Evolutionary conservation across 1,140 invertebrate species (phyloP).

Genomic region (Eciton burchellii): DNA sequence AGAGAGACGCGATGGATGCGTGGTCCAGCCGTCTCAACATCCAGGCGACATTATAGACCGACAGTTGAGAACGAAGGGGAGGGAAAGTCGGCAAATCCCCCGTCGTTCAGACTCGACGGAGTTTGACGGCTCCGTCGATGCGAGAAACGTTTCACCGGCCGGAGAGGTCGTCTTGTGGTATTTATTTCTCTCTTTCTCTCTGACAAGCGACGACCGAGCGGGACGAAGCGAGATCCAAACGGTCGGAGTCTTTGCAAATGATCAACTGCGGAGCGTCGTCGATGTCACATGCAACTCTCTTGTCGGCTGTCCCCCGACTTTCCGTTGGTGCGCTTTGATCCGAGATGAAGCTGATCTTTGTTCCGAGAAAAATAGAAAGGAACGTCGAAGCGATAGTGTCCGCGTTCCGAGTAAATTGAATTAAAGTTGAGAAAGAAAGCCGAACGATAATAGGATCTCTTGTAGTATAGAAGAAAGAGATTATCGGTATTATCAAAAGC

Average conservation of each 20-base stretch:
- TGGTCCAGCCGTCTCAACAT: neutral
- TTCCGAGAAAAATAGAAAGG: neutral
- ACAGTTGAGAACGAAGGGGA: neutral
- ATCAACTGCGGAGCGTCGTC: neutral
- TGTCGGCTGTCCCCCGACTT: no score
- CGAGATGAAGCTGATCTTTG: neutral
- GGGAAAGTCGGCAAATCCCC: constrained; percentile 1
- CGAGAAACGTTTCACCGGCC: constrained; percentile 9
- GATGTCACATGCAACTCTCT: constrained; percentile 1
- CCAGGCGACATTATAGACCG: neutral
- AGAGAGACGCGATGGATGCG: constrained; percentile 8
- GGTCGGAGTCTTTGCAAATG: neutral
- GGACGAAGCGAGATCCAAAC: neutral
- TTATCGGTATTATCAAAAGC: no score
- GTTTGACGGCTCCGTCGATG: constrained; percentile 25
- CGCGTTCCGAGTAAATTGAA: neutral
- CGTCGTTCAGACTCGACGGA: neutral
- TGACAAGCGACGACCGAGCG: neutral
- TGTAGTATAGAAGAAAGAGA: no score
- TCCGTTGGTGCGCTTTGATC: neutral
- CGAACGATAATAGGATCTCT: neutral
- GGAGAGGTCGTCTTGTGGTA: neutral
- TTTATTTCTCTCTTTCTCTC: neutral
- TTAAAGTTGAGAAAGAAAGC: neutral
- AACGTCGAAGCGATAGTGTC: neutral